Evolutionary conservation across 2,888 invertebrate genomes (phyloP), one percentile per base, ranked within the genome.

Genomic region (Cylindroiulus punctatus): DNA sequence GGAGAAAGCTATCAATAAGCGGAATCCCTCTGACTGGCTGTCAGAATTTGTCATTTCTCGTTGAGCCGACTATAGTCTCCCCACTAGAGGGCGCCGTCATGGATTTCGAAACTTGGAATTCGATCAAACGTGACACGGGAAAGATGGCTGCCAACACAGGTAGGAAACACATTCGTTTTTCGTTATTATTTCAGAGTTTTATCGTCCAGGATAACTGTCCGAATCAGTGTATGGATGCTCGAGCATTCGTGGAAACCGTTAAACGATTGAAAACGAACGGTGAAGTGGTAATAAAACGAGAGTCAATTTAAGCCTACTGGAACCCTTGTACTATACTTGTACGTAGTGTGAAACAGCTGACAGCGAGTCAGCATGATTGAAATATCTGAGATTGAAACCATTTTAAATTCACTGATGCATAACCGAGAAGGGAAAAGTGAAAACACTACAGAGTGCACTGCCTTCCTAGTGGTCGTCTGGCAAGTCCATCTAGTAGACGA

Each of bases 141-240:
- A 26, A 65, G 65, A 65, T 65, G 65, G 26, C 65, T 26, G 65
- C 65, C 65, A 65, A 65, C n/a, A 65, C 65, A 65, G 65, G 65
- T 65, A 65, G 12, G 65, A 65, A 26, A 65, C 10, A 65, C 19
- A 47, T 17, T 22, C 26, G 8, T 10, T 65, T 65, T 65, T 26
- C 10, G 8, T 19, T 14, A 26, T 26, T 0, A 26, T 65, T 26
- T 26, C 4, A 5, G 17, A 52, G 5, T 17, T 4, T 52, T 52
- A n/a, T 4, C 12, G 47, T 19, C n/a, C 4, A 52, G 19, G 4
- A 1, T 1, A 5, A 52, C 0, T n/a, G n/a, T 52, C 19, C n/a
- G 17, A 19, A 52, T 17, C n/a, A 52, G n/a, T 19, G 19, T 52
- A 17, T 52, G 12, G 1, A 52, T 40, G 40, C 8, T 4, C 8